Evolutionary conservation across 2,888 invertebrate genomes (phyloP).

Genomic region (Caenorhabditis doughertyi): DNA sequence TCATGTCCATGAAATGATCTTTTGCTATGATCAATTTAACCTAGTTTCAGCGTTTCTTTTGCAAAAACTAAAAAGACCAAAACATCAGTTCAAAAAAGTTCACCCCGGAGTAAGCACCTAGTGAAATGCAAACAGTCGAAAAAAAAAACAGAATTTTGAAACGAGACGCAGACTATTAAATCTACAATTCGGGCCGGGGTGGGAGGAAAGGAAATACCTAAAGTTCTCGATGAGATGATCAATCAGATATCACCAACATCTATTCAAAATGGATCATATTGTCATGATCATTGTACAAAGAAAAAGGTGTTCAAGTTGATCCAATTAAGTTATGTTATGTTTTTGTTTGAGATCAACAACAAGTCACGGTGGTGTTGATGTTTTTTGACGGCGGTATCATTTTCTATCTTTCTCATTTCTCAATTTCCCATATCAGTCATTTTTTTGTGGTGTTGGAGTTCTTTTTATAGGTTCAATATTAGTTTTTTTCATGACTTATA

Average conservation of each 20-base stretch:
- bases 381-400: constrained; percentile 8
- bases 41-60: not conserved
- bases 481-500: not conserved
- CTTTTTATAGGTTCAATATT: not conserved
- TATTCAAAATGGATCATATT: constrained; percentile 6
- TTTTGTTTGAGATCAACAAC: constrained; percentile 29
- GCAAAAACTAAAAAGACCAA: constrained; percentile 15
- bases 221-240: constrained; percentile 1
- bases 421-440: not conserved
- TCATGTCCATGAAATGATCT: not conserved
- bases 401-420: constrained; percentile 2
- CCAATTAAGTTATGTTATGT: constrained; percentile 15
- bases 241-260: constrained; percentile 11
- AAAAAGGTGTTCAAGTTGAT: constrained; percentile 1
- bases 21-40: not conserved
- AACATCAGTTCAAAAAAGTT: constrained; percentile 27
- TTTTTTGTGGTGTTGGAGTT: not conserved
- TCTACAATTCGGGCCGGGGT: constrained; percentile 9
- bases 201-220: not conserved
- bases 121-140: constrained; percentile 30
- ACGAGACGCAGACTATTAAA: constrained; percentile 25
- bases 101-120: constrained; percentile 19
- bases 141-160: constrained; percentile 2
- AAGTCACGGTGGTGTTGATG: constrained; percentile 14
- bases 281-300: constrained; percentile 1